Evolutionary conservation across 2,113 vertebrate genomes (phyloP).

Genomic region (Callipepla californica): DNA sequence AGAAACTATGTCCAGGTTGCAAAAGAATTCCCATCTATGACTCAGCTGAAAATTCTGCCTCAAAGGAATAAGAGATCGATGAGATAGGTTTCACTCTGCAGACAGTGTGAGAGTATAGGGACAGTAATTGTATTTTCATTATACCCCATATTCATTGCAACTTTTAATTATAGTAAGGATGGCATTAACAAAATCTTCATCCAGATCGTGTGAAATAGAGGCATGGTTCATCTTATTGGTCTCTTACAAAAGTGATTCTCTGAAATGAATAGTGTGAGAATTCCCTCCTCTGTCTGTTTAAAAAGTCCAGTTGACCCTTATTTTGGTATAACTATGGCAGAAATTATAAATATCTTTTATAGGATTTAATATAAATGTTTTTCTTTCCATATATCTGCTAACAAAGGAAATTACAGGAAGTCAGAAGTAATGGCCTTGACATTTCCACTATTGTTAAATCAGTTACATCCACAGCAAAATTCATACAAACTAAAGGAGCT

Average conservation of each 20-base stretch:
- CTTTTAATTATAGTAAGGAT: not conserved
- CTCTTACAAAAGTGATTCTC: not conserved
- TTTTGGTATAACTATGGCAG: not conserved
- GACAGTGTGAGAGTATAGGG: not conserved
- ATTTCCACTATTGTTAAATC: constrained; percentile 14
- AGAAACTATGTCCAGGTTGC: not conserved
- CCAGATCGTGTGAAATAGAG: not conserved
- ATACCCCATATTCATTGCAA: fast-evolving
- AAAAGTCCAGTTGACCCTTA: not conserved
- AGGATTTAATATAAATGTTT: not conserved
- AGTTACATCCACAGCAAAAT: not conserved
- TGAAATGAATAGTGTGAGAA: not conserved
- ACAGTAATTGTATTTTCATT: not conserved
- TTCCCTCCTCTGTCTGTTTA: not conserved
- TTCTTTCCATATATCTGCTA: not conserved
- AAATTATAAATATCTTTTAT: not conserved
- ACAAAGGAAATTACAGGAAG: not conserved
- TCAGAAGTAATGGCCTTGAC: not conserved
- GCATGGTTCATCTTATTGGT: not conserved
- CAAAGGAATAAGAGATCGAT: not conserved
- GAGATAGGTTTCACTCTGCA: not conserved
- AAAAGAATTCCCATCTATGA: not conserved
- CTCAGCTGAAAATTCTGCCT: constrained; percentile 13
- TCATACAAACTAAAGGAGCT: not conserved
- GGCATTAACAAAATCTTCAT: not conserved